Base-by-base conservation (phyloP, 2,797 vertebrate species). In the Pteronotus mesoamericanus region DNA sequence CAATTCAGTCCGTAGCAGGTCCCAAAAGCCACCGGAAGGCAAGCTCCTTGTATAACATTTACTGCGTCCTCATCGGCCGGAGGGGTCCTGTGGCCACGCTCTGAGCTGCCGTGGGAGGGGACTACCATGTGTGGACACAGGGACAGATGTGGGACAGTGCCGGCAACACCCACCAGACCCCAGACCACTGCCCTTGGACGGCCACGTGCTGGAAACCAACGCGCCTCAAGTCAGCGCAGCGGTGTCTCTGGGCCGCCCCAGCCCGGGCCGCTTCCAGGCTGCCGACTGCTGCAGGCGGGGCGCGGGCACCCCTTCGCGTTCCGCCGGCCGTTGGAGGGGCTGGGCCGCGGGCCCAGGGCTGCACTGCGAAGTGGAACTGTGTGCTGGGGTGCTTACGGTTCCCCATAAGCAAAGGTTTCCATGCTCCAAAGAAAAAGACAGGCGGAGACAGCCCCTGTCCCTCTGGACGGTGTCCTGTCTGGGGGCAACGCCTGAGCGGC, bases 1-100 rank as follows among this genome's bases (percentile, higher is more conserved):
- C 3, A 5, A 0, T 34, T 69, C 9, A 22, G 15, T 68, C 55
- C 8, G 0, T 19, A 46, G 29, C 5, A 21, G 16, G 12, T 46
- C 34, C 37, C 37, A 2, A 19, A 64, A 66, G 18, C 34, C 39
- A 18, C 29, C 14, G 39, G 48, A 53, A 77, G n/a, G 6, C 24
- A 22, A 48, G 59, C 12, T 7, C 55, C 12, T 29, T 39, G 21
- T 9, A 24, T 14, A 11, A 18, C 26, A 16, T 21, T 29, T 22
- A 1, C 61, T 59, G 0, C 55, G 89, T 51, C 26, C 46, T 72
- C 46, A 48, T 10, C 86, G 80, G 39, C 44, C 57, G 18, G 29
- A 90, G 15, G 3, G 77, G 42, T 34, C 57, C 44, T 39, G 1
- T 5, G 21, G 37, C 66, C 48, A 74, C 26, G 74, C 44, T 88